Conservation (phyloP, 2,113 vertebrate genomes). For the Ptilonorhynchus violaceus region DNA sequence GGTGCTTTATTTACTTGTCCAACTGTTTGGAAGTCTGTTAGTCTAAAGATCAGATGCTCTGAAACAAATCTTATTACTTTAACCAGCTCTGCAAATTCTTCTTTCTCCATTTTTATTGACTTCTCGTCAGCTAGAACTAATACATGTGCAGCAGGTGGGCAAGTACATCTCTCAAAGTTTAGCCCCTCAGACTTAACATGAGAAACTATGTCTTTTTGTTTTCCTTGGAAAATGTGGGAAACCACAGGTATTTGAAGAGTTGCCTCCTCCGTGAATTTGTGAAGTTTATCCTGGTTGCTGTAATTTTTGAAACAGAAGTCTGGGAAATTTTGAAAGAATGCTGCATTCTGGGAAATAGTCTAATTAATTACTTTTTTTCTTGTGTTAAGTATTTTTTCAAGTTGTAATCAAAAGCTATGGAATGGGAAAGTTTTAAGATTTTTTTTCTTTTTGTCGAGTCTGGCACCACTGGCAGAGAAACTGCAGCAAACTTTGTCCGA, state of each 20-base stretch:
- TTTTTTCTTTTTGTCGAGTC: background rate
- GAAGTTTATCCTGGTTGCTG: conserved; percentile 29
- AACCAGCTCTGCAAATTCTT: conserved; percentile 79
- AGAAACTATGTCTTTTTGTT: conserved; percentile 64
- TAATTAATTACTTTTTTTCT: background rate
- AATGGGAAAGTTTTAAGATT: background rate
- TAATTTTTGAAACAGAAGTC: conserved; percentile 24
- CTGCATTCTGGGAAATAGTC: background rate
- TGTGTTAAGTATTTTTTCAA: background rate
- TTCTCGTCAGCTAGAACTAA: conserved; percentile 69
- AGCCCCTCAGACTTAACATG: conserved; percentile 27
- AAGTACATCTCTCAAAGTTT: conserved; percentile 54
- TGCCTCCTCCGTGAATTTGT: conserved; percentile 26
- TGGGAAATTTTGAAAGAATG: conserved; percentile 3
- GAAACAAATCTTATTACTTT: conserved; percentile 87
- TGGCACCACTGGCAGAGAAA: background rate
- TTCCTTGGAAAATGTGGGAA: conserved; percentile 66
- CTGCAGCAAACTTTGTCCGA: background rate
- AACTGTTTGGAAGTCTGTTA: conserved; percentile 88
- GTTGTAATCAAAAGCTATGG: background rate
- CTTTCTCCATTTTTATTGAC: conserved; percentile 64
- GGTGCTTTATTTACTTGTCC: conserved; percentile 89
- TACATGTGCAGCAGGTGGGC: conserved; percentile 54
- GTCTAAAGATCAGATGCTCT: conserved; percentile 82
- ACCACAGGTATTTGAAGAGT: conserved; percentile 35